A percentile compares a stretch with the other conserved stretches of the same genome.
Evolutionary conservation across 2,888 invertebrate species (phyloP).

Genomic region (Mantis religiosa): DNA sequence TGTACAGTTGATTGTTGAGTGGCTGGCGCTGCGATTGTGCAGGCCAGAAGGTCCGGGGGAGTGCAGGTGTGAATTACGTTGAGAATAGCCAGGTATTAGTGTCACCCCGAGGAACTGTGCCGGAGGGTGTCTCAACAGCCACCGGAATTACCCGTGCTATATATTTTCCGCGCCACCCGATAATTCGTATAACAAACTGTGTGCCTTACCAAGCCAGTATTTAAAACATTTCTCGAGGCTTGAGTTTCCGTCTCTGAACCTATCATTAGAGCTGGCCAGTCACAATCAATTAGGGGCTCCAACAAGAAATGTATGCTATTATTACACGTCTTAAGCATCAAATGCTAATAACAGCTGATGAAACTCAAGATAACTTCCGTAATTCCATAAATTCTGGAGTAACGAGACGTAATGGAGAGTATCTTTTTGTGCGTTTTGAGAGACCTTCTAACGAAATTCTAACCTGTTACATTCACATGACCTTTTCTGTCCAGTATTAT

Average conservation of each 20-base stretch:
- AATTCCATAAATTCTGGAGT: background rate
- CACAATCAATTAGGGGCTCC: background rate
- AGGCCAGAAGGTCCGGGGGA: background rate
- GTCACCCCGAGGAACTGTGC: background rate
- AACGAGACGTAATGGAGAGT: background rate
- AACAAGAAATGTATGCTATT: background rate
- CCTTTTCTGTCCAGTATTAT: too few relatives aligned
- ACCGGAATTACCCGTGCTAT: background rate
- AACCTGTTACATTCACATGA: too few relatives aligned
- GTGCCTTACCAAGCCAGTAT: background rate
- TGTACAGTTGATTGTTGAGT: too few relatives aligned
- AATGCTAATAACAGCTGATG: background rate
- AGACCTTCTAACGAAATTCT: too few relatives aligned
- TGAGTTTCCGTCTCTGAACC: background rate
- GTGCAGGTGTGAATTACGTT: background rate
- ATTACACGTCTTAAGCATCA: background rate
- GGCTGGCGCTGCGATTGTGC: background rate
- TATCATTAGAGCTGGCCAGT: background rate
- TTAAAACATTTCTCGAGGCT: background rate
- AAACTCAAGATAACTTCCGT: background rate
- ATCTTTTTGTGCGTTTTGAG: too few relatives aligned
- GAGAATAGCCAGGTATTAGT: background rate
- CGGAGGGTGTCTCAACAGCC: background rate
- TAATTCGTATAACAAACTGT: background rate
- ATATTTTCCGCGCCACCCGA: background rate